These are phyloP conservation scores for Cotesia congregata DNA, from an alignment of 2,888 invertebrate species.

Conservation along the genomic window DNA sequence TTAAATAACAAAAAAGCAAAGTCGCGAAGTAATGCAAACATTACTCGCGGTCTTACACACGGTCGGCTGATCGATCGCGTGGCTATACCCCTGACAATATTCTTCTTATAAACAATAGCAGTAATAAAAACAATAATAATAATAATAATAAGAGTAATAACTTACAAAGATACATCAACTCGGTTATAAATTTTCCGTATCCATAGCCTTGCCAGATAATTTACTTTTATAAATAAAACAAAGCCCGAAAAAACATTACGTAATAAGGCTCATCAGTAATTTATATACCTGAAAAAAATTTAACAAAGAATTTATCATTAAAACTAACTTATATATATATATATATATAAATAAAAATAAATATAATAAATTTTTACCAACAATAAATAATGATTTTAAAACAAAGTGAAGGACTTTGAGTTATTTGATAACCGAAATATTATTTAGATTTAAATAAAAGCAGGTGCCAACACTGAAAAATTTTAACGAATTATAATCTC, in stretches of 20 bases:
- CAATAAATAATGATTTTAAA: neutral
- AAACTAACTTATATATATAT: neutral
- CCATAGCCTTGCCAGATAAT: neutral
- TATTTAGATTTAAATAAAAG: neutral
- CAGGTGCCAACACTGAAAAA: neutral
- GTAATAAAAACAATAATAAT: neutral
- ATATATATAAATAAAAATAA: neutral
- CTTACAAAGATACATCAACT: neutral
- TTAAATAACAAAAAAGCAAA: neutral
- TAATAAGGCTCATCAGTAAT: neutral
- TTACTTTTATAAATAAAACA: neutral
- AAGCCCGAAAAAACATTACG: neutral
- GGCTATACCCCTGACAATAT: neutral
- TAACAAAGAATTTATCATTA: too few species aligned
- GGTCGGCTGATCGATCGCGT: conserved; percentile 20
- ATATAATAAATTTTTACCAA: neutral
- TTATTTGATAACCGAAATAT: neutral
- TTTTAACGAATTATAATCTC: neutral
- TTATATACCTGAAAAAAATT: too few species aligned
- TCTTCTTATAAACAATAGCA: neutral
- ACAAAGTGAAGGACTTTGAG: neutral
- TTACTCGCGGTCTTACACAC: neutral
- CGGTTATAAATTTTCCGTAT: neutral
- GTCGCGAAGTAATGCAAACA: neutral
- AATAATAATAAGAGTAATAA: neutral